Percentiles rank a stretch among this genome's conserved stretches.
Conservation (phyloP, 2,113 vertebrate species). For the Podarcis cretensis region DNA sequence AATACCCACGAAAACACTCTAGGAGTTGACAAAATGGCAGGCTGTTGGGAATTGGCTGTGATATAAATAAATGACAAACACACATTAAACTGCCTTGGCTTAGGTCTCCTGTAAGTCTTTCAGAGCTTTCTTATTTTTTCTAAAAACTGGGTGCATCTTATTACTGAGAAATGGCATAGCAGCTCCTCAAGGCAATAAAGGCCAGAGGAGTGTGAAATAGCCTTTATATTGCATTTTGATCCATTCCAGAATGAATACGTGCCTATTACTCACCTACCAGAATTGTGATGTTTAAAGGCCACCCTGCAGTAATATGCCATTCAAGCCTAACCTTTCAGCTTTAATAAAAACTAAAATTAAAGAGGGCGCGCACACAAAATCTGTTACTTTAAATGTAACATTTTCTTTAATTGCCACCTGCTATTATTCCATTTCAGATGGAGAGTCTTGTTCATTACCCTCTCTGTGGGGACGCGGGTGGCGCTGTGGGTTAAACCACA, state of each 20-base stretch:
- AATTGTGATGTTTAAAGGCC: constrained; percentile 55
- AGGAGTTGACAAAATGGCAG: neutral
- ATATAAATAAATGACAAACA: neutral
- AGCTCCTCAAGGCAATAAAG: constrained; percentile 43
- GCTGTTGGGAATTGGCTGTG: neutral
- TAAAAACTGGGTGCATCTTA: constrained; percentile 43
- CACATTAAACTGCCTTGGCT: neutral
- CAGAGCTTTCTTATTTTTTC: constrained; percentile 50
- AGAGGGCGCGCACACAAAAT: constrained; percentile 18
- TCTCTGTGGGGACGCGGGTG: neutral
- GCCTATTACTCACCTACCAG: constrained; percentile 37
- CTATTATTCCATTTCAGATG: neutral
- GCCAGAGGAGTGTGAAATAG: constrained; percentile 41
- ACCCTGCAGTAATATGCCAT: constrained; percentile 29
- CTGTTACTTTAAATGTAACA: constrained; percentile 37
- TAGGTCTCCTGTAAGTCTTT: constrained; percentile 4
- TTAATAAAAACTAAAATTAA: constrained; percentile 54
- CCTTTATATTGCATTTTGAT: constrained; percentile 42
- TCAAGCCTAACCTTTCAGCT: constrained; percentile 34
- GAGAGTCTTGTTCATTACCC: neutral
- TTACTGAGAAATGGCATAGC: constrained; percentile 54
- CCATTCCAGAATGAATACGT: neutral
- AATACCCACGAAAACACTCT: neutral
- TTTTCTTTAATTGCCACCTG: constrained; percentile 25
- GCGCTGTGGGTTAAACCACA: too few relatives aligned